Evolutionary conservation across 2,888 invertebrate genomes (phyloP).

Genomic region (Biston betularia): DNA sequence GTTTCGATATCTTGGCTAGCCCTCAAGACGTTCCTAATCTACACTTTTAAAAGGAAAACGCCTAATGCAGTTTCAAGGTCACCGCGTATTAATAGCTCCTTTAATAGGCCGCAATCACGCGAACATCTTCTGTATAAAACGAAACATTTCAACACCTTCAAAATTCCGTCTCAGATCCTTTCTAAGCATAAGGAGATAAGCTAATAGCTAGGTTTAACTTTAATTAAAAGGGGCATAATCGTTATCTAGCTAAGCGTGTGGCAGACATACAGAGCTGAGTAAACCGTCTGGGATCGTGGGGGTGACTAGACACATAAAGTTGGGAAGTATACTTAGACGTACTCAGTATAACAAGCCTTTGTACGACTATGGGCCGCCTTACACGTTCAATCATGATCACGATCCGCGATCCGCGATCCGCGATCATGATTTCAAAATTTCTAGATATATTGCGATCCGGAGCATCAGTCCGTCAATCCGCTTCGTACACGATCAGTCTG

Average conservation of each 20-base stretch:
- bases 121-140: slow-evolving; percentile 27
- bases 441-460: too few relatives aligned
- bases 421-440: too few relatives aligned
- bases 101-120: slow-evolving; percentile 25
- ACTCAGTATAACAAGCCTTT: not conserved
- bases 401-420: too few relatives aligned
- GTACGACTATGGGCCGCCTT: not conserved
- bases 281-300: slow-evolving; percentile 42
- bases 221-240: slow-evolving; percentile 38
- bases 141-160: slow-evolving; percentile 11
- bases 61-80: slow-evolving; percentile 30
- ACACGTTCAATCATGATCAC: too few relatives aligned
- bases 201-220: slow-evolving; percentile 39
- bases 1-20: not conserved
- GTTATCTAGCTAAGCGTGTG: slow-evolving; percentile 7
- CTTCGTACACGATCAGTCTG: too few relatives aligned
- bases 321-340: slow-evolving; percentile 15
- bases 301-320: slow-evolving; percentile 65
- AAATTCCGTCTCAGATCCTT: slow-evolving; percentile 19
- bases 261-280: slow-evolving; percentile 16
- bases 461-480: too few relatives aligned
- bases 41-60: slow-evolving; percentile 19
- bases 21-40: slow-evolving; percentile 1
- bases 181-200: slow-evolving; percentile 35
- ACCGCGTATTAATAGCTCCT: slow-evolving; percentile 14